Conservation (phyloP, 2,113 vertebrate genomes). For the Caloenas nicobarica region DNA sequence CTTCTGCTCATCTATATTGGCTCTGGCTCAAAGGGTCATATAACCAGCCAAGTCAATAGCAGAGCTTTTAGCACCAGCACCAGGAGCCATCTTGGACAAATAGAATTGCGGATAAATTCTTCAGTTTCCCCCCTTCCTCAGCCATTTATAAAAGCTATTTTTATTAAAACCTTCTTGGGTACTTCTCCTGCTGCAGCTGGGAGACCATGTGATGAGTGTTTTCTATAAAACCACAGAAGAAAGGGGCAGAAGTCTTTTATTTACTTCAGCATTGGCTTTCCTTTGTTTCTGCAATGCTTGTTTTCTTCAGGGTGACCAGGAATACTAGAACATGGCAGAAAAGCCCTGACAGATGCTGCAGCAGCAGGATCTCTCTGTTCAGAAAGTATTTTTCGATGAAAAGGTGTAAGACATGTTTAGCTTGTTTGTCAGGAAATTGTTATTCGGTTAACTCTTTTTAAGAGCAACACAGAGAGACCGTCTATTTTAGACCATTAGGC, state of each 20-base stretch:
- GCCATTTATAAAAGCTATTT: conserved; percentile 31
- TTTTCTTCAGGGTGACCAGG: neutral
- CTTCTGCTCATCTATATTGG: neutral
- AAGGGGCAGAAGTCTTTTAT: conserved; percentile 36
- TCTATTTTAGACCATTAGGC: neutral
- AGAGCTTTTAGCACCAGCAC: conserved; percentile 13
- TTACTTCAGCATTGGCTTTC: conserved; percentile 31
- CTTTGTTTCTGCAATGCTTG: conserved; percentile 14
- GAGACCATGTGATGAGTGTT: conserved; percentile 4
- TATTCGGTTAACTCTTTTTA: neutral
- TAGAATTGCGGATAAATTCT: neutral
- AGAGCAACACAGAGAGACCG: neutral
- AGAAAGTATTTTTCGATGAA: conserved; percentile 16
- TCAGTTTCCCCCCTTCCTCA: neutral
- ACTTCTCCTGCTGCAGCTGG: conserved; percentile 22
- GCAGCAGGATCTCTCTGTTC: conserved; percentile 5
- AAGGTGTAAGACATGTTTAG: neutral
- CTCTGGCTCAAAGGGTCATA: neutral
- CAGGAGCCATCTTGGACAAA: conserved; percentile 44
- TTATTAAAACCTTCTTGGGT: conserved; percentile 32
- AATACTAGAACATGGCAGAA: neutral
- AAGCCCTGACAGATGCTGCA: conserved; percentile 8
- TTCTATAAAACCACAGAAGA: conserved; percentile 16
- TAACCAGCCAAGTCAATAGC: neutral
- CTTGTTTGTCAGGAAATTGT: neutral